Base-by-base conservation (phyloP, 2,888 invertebrate genomes). In the Torymus auratus region DNA sequence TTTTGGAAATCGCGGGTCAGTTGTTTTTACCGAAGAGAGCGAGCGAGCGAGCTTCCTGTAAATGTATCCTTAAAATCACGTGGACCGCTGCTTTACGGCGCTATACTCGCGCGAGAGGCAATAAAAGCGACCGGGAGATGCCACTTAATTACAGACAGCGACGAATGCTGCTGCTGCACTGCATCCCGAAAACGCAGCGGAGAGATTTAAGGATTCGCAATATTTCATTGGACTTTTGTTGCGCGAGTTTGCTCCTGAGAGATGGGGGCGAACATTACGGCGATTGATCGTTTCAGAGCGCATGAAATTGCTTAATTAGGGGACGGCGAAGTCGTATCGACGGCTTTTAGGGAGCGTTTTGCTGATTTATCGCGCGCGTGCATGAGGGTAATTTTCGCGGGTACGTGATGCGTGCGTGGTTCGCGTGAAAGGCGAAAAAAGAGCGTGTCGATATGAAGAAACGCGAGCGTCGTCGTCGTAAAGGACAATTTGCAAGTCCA, bases 141-240 rank as follows among this genome's bases (percentile, higher is more conserved):
- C 78, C 58, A 76, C 82, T 79, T 82, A 82, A 82, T 82, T 82
- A 79, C 79, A 76, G 71, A 74, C 75, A 75, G 74, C 81, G 55
- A 77, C 41, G 41, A 41, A 41, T 41, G 41, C 7, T 28, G 28
- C 28, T 41, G 41, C 41, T 41, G 41, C 1, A 10, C 41, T 7
- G 69, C 76, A 55, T 74, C 50, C 65, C 70, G 65, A 78, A 78
- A 74, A 74, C 41, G 62, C 23, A 20, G 68, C 41, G 5, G 41
- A 41, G 67, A 61, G 61, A 67, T 77, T 74, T 60, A 56, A 60
- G 69, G 65, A 67, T 76, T 56, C 20, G 73, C 68, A 28, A 79
- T 79, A 62, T 68, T 69, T 73, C 62, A 68, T 62, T 12, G 53
- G 67, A 15, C 20, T 61, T 73, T 72, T 60, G 50, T n/a, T 3